A percentile compares a stretch with the other conserved stretches of the same genome.
Conservation (phyloP, 2,888 invertebrate genomes). For the Palloptera scutellata region DNA sequence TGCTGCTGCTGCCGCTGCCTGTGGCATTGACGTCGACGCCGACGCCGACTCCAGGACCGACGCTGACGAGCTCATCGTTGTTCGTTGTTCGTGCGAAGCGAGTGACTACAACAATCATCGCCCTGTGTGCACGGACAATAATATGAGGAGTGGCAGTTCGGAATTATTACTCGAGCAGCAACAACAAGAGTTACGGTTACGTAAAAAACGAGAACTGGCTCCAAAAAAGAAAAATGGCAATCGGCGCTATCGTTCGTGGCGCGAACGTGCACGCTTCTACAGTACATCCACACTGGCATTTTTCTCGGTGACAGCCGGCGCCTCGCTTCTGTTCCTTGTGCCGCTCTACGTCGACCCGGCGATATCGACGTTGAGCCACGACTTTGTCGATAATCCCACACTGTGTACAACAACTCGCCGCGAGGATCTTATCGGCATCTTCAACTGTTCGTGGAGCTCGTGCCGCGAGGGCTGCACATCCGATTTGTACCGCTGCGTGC, state of each 20-base stretch:
- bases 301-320: constrained; percentile 76
- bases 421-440: constrained; percentile 83
- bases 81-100: constrained; percentile 40
- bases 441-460: constrained; percentile 91
- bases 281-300: constrained; percentile 75
- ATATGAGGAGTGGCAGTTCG: constrained; percentile 81
- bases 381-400: constrained; percentile 85
- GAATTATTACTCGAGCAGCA: constrained; percentile 80
- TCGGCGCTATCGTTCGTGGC: constrained; percentile 68
- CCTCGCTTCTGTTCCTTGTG: constrained; percentile 76
- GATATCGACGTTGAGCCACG: constrained; percentile 85
- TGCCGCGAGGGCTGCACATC: constrained; percentile 91
- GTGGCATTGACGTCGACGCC: constrained; percentile 14
- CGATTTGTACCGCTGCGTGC: constrained; percentile 75
- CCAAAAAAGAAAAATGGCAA: constrained; percentile 67
- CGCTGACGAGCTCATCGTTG: constrained; percentile 28
- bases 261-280: constrained; percentile 76
- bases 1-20: constrained; percentile 6
- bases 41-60: constrained; percentile 17
- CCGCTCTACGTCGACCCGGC: constrained; percentile 86
- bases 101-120: constrained; percentile 50
- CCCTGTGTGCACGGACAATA: constrained; percentile 64
- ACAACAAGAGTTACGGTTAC: constrained; percentile 74
- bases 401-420: constrained; percentile 84
- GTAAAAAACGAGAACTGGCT: constrained; percentile 70